phyloP scores from a whole-genome alignment of 1,140 invertebrate species.

The Doryteuthis pealeii region DNA sequence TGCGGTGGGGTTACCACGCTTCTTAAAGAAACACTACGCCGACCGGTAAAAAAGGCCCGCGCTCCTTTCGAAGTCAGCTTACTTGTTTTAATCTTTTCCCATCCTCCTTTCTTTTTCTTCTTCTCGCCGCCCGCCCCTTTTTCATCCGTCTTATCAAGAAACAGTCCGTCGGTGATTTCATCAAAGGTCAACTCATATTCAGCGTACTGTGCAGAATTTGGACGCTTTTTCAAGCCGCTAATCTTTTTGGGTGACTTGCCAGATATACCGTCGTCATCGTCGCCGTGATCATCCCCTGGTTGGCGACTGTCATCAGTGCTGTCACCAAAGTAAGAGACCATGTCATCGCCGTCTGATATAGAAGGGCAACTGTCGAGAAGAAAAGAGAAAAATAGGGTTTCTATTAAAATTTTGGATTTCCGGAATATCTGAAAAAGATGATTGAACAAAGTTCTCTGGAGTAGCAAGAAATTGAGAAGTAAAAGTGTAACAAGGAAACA shows the following conservation, averaged over 20 bases:
- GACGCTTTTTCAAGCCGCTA: not conserved
- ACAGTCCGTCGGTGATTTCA: not conserved
- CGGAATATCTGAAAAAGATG: not conserved
- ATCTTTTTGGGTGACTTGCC: constrained; percentile 2
- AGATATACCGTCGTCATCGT: constrained; percentile 23
- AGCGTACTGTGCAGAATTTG: not conserved
- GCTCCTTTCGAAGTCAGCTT: not conserved
- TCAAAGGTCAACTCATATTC: not conserved
- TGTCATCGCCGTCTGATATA: constrained; percentile 37
- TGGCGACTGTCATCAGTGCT: constrained; percentile 12
- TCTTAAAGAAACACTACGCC: not conserved
- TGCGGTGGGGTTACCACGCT: not conserved
- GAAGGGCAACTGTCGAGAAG: constrained; percentile 31
- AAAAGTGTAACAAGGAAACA: too few relatives aligned
- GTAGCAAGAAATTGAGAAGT: not conserved
- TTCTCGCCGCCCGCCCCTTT: not conserved
- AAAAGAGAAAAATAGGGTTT: not conserved
- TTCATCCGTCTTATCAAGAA: not conserved
- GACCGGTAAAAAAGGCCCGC: not conserved
- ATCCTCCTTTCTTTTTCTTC: not conserved
- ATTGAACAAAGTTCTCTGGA: not conserved
- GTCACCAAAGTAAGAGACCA: constrained; percentile 21
- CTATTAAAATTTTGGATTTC: not conserved
- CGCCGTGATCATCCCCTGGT: constrained; percentile 14
- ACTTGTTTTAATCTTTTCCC: not conserved